Percentiles rank a stretch among this genome's conserved stretches.
Evolutionary conservation across 2,797 vertebrate genomes (phyloP).

Genomic region (Distichodus sexfasciatus): DNA sequence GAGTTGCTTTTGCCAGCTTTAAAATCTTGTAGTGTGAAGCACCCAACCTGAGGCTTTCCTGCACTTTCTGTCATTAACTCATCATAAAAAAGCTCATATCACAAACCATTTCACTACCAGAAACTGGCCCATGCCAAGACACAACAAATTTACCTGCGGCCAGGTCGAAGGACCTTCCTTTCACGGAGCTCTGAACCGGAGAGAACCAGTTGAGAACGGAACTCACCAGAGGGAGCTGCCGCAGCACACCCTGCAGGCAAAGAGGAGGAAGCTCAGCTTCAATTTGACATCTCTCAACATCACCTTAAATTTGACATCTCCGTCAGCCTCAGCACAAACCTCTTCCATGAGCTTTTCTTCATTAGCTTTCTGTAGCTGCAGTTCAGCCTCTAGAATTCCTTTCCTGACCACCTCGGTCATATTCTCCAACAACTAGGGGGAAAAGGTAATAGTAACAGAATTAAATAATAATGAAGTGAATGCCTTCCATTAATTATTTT

Average conservation of each 20-base stretch:
- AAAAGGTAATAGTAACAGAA: background rate
- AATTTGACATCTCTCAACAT: too few species aligned
- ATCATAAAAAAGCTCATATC: too few species aligned
- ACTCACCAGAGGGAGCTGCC: conserved; percentile 92
- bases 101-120: too few species aligned
- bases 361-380: conserved; percentile 86
- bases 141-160: conserved; percentile 94
- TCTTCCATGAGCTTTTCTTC: conserved; percentile 92
- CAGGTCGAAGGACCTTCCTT: conserved; percentile 90
- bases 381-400: conserved; percentile 92
- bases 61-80: too few species aligned
- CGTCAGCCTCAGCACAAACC: too few species aligned
- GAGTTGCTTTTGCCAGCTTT: too few species aligned
- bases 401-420: conserved; percentile 96
- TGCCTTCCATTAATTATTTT: too few species aligned
- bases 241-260: conserved; percentile 83
- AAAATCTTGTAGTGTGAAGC: too few species aligned
- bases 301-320: too few species aligned
- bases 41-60: too few species aligned
- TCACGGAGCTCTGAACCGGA: conserved; percentile 84
- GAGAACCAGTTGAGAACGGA: conserved; percentile 97
- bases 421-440: conserved; percentile 88
- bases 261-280: background rate
- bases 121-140: too few species aligned
- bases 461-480: background rate